Evolutionary conservation across 1,140 invertebrate genomes (phyloP).

Genomic region (Drosophila pseudoobscura): DNA sequence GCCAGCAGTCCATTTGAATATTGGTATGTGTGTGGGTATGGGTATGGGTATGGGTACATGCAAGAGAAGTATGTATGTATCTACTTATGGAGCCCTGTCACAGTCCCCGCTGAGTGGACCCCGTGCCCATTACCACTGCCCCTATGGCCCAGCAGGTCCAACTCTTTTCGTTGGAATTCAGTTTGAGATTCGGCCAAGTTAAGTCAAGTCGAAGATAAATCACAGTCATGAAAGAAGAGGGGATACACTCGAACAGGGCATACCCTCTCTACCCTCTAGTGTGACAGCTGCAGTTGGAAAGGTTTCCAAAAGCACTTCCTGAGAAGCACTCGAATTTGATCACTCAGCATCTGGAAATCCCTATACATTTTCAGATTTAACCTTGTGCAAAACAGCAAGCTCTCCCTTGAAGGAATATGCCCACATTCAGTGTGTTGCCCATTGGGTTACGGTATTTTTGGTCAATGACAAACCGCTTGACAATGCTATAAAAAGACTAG

Average conservation of each 20-base stretch:
- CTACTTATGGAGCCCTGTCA: too few species aligned
- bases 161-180: constrained; percentile 12
- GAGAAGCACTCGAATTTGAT: too few species aligned
- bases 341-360: too few species aligned
- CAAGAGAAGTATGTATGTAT: constrained; percentile 2
- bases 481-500: constrained; percentile 13
- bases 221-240: constrained; percentile 27
- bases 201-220: constrained; percentile 38
- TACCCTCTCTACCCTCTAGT: not conserved
- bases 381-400: not conserved
- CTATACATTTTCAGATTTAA: too few species aligned
- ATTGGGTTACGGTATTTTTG: constrained; percentile 44
- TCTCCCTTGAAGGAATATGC: constrained; percentile 1
- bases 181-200: constrained; percentile 30
- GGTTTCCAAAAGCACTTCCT: too few species aligned
- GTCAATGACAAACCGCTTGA: constrained; percentile 70
- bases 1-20: constrained; percentile 67
- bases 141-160: constrained; percentile 17
- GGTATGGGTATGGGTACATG: too few species aligned
- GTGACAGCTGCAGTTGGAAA: too few species aligned
- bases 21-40: constrained; percentile 11
- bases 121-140: not conserved
- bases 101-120: not conserved
- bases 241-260: constrained; percentile 16
- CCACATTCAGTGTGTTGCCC: not conserved